Conservation (phyloP, 2,113 vertebrate species). For the Cyrtonyx montezumae region DNA sequence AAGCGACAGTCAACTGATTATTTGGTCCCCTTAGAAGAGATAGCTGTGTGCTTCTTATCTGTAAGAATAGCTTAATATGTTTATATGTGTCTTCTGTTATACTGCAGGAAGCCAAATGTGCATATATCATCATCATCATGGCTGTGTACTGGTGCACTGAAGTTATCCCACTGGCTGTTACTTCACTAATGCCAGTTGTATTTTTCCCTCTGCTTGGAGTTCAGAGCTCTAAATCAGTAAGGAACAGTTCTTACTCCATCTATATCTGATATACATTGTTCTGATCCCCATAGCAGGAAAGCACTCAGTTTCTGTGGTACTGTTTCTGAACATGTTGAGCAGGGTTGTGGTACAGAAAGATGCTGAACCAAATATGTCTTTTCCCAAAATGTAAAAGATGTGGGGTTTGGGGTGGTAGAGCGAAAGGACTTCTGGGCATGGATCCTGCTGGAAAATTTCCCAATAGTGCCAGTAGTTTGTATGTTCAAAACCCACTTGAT, state of each 20-base stretch:
- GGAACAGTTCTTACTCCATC: not conserved
- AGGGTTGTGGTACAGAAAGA: not conserved
- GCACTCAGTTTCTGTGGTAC: not conserved
- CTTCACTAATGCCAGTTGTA: slow-evolving; percentile 88
- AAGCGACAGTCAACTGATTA: not conserved
- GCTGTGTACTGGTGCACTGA: slow-evolving; percentile 96
- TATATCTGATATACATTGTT: not conserved
- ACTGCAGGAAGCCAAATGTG: slow-evolving; percentile 89
- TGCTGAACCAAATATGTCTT: not conserved
- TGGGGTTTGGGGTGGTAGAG: not conserved
- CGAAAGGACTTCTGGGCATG: not conserved
- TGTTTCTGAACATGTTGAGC: not conserved
- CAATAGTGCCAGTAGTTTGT: not conserved
- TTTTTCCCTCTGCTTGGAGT: slow-evolving; percentile 93
- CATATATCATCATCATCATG: slow-evolving; percentile 91
- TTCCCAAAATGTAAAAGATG: not conserved
- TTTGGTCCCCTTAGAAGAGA: not conserved
- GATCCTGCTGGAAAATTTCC: not conserved
- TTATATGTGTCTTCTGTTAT: not conserved
- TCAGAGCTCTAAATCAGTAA: slow-evolving; percentile 89
- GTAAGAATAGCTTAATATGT: not conserved
- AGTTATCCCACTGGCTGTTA: slow-evolving; percentile 91
- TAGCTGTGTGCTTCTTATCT: not conserved
- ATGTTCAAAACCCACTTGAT: not conserved
- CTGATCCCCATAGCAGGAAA: not conserved